Evolutionary conservation across 2,113 vertebrate species (phyloP).

Genomic region (Platysteira castanea): DNA sequence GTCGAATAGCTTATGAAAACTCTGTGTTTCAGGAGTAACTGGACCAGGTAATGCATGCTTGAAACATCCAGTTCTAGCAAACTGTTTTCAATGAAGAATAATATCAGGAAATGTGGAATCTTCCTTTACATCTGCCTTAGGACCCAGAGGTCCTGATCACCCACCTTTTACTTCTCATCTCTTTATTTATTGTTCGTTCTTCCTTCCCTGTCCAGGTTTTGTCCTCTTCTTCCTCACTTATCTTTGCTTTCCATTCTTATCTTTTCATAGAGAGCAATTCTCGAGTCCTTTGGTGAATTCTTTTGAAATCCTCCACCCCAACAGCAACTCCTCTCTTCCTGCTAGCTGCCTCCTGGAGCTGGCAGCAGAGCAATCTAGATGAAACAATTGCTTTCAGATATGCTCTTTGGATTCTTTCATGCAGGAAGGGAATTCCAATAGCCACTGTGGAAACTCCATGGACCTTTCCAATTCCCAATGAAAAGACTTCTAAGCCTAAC

Average conservation of each 20-base stretch:
- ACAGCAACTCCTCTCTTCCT: not conserved
- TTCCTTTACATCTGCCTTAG: not conserved
- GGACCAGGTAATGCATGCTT: not conserved
- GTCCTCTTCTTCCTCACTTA: not conserved
- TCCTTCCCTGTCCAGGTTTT: not conserved
- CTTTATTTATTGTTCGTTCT: not conserved
- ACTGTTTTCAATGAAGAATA: not conserved
- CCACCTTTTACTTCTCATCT: not conserved
- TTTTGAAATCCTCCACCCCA: not conserved
- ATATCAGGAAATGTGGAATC: not conserved
- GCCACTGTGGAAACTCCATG: not conserved
- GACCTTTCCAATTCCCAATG: not conserved
- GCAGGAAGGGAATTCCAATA: not conserved
- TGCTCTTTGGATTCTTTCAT: not conserved
- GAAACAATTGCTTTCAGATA: conserved; percentile 1
- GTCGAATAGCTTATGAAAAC: not conserved
- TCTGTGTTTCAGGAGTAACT: not conserved
- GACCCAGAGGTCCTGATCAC: not conserved
- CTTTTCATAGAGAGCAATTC: not conserved
- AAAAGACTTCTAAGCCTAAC: conserved; percentile 13
- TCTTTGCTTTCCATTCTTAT: not conserved
- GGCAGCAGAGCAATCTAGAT: not conserved
- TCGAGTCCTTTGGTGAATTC: not conserved
- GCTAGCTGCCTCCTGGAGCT: not conserved
- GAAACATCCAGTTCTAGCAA: not conserved